Percentiles rank a stretch among this genome's conserved stretches.
These are phyloP conservation scores for Dione juno DNA, from an alignment of 2,888 invertebrate species.

Conservation along the genomic window DNA sequence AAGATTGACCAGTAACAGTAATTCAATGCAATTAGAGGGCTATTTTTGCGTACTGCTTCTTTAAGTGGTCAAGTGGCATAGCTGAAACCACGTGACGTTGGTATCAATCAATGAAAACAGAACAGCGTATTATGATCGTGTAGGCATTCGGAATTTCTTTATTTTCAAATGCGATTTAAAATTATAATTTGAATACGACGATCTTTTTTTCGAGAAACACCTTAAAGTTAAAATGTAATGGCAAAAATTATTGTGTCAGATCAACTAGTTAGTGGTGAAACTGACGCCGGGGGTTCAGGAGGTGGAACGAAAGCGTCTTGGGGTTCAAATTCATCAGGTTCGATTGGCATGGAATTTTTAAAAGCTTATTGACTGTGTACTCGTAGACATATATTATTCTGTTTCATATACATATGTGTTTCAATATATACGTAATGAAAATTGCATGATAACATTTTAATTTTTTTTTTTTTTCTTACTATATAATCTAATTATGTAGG, in stretches of 20 bases:
- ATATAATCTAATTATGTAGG: neutral
- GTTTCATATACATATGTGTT: neutral
- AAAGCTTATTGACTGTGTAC: neutral
- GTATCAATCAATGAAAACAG: slow-evolving; percentile 40
- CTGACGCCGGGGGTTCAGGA: slow-evolving; percentile 66
- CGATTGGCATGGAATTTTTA: slow-evolving; percentile 62
- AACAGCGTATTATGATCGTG: neutral
- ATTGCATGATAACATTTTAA: slow-evolving; percentile 4
- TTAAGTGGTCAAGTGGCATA: slow-evolving; percentile 45
- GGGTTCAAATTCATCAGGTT: slow-evolving; percentile 75
- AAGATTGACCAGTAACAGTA: slow-evolving; percentile 21
- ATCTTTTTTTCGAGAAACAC: too few species aligned
- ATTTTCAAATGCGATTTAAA: neutral
- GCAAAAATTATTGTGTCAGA: slow-evolving; percentile 54
- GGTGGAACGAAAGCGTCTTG: slow-evolving; percentile 70
- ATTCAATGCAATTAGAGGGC: slow-evolving; percentile 19
- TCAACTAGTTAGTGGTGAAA: slow-evolving; percentile 78
- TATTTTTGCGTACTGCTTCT: slow-evolving; percentile 14
- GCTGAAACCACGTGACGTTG: slow-evolving; percentile 45
- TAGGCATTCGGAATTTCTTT: neutral
- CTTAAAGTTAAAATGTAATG: neutral
- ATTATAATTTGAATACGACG: neutral
- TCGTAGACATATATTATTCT: neutral
- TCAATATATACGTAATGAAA: neutral
- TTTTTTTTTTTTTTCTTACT: slow-evolving; percentile 14